Percentiles rank a stretch among this genome's conserved stretches.
These are phyloP conservation scores for Leptinotarsa rubiginosa DNA, from an alignment of 2,888 invertebrate genomes.

Conservation along the genomic window DNA sequence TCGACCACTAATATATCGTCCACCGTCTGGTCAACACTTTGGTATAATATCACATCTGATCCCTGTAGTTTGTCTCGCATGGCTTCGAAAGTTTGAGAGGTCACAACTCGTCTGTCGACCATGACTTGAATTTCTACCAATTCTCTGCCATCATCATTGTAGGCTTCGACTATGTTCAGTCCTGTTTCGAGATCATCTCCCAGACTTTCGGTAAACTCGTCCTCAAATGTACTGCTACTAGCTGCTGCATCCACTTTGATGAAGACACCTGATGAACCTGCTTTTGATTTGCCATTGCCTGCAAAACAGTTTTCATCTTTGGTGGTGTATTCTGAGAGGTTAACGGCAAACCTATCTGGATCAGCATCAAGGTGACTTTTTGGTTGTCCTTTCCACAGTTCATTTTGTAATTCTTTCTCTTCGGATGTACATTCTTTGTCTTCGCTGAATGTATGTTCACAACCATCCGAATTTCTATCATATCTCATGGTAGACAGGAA, in stretches of 20 bases:
- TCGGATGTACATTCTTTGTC: neutral
- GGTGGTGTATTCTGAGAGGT: too few species aligned
- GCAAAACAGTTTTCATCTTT: too few species aligned
- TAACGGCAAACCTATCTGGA: too few species aligned
- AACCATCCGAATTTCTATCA: too few species aligned
- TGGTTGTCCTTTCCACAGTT: neutral
- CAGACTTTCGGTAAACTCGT: slow-evolving; percentile 45
- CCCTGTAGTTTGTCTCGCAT: slow-evolving; percentile 32
- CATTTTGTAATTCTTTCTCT: neutral
- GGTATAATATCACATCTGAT: slow-evolving; percentile 44
- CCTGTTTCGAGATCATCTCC: slow-evolving; percentile 48
- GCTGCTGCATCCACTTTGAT: neutral
- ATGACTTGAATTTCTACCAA: slow-evolving; percentile 53
- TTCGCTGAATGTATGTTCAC: too few species aligned
- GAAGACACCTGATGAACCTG: neutral
- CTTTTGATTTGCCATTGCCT: neutral
- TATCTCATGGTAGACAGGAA: too few species aligned
- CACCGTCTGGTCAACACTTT: slow-evolving; percentile 30
- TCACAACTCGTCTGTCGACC: slow-evolving; percentile 47
- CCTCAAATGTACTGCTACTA: slow-evolving; percentile 19
- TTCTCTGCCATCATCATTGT: slow-evolving; percentile 57
- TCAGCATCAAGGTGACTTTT: neutral
- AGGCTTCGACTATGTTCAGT: slow-evolving; percentile 56
- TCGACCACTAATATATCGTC: neutral
- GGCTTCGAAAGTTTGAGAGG: slow-evolving; percentile 18